Evolutionary conservation across 2,888 invertebrate genomes (phyloP).

Genomic region (Rhingia campestris): DNA sequence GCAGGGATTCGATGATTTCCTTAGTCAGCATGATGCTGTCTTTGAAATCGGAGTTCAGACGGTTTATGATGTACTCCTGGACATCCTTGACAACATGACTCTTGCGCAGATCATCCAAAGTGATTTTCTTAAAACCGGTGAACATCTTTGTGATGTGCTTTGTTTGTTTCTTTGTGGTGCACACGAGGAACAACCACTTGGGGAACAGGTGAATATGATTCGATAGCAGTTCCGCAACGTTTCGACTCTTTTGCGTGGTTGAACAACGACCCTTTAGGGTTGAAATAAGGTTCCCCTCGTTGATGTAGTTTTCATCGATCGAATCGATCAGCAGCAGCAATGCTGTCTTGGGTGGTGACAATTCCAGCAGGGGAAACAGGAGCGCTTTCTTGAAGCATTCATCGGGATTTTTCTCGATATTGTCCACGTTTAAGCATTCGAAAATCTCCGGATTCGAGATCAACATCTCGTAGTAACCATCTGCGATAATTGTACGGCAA

Average conservation of each 20-base stretch:
- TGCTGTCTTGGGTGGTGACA: conserved; percentile 93
- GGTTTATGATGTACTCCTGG: conserved; percentile 95
- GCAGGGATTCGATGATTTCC: conserved; percentile 96
- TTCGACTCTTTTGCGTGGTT: conserved; percentile 84
- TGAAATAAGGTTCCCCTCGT: conserved; percentile 84
- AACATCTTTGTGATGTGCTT: conserved; percentile 92
- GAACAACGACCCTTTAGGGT: conserved; percentile 83
- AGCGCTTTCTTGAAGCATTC: conserved; percentile 95
- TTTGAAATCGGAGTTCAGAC: conserved; percentile 94
- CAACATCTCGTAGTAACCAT: conserved; percentile 91
- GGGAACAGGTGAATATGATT: conserved; percentile 96
- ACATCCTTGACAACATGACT: conserved; percentile 96
- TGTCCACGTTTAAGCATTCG: conserved; percentile 90
- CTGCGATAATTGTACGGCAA: conserved; percentile 87
- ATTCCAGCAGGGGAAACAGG: conserved; percentile 92
- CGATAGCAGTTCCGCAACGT: conserved; percentile 92
- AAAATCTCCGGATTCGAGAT: conserved; percentile 91
- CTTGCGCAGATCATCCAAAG: conserved; percentile 94
- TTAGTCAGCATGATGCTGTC: conserved; percentile 93
- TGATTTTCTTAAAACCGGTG: conserved; percentile 94
- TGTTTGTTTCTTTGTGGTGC: conserved; percentile 93
- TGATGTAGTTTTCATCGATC: conserved; percentile 91
- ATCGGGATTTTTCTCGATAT: conserved; percentile 93
- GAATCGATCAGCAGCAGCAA: conserved; percentile 95
- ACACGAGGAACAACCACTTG: conserved; percentile 95